Base-by-base conservation (phyloP, 1,140 invertebrate genomes). In the Aphis craccivora region DNA sequence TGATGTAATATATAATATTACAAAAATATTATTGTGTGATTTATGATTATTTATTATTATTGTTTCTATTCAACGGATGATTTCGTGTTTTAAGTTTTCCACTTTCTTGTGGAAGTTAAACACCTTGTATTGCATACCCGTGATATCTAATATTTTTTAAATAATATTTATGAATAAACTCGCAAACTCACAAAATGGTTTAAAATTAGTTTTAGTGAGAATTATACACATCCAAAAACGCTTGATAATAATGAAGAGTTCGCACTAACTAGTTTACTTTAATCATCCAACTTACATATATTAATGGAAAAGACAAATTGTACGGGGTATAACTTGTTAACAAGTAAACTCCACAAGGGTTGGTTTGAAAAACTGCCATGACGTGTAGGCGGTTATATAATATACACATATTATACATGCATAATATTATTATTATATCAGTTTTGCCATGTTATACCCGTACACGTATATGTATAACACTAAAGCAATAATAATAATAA, bases 361-460 rank as follows among this genome's bases (percentile, higher is more conserved):
- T n/a, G 60, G 60, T 76, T 76, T 76, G 14, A 76, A 76, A 76
- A 76, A 76, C n/a, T 76, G 60, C 60, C 60, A n/a, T 76, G n/a
- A 51, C 18, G 30, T n/a, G 55, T 60, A 18, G 60, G 14, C 18
- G 18, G 48, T n/a, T 22, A 23, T 83, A 37, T 37, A 11, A 37
- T 23, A 5, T 7, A 83, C 4, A 40, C 37, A 45, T 60, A 25
- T 40, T 40, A 40, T 2, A 83, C 8, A 40, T 40, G 37, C 2
- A 23, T 22, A 83, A 14, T 23, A 83, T 40, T 23, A 83, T 83
- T 83, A 37, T 9, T 83, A 35, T 37, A 37, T 37, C 48, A 51
- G 18, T 51, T 51, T 51, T 51, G 14, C 18, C 35, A 8, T 40
- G 20, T 40, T 22, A 25, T 37, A 84, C 8, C 2, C 20, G 18